Evolutionary conservation across 2,797 vertebrate species (phyloP).

Genomic region (Fundulus diaphanus): DNA sequence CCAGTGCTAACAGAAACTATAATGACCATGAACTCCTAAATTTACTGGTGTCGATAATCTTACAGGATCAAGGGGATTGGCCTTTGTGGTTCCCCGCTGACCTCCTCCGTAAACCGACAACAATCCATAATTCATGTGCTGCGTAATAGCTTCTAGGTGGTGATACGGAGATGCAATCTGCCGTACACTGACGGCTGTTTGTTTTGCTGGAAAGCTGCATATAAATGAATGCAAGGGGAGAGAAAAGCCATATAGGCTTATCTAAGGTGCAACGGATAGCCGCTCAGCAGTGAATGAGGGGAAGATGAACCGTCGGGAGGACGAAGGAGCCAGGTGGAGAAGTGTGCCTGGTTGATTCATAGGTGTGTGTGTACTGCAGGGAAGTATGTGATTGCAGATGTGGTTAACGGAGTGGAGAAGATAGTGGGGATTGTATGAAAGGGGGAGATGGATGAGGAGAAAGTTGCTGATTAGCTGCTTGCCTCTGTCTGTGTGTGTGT

Average conservation of each 20-base stretch:
- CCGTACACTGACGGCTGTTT: slow-evolving; percentile 59
- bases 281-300: slow-evolving; percentile 39
- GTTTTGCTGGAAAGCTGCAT: slow-evolving; percentile 66
- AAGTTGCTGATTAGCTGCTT: slow-evolving; percentile 44
- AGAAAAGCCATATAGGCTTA: slow-evolving; percentile 54
- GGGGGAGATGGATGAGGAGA: slow-evolving; percentile 38
- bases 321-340: slow-evolving; percentile 46
- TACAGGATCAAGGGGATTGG: slow-evolving; percentile 34
- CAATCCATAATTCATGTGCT: slow-evolving; percentile 72
- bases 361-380: slow-evolving; percentile 29
- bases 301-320: slow-evolving; percentile 50
- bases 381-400: slow-evolving; percentile 34
- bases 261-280: slow-evolving; percentile 50
- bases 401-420: slow-evolving; percentile 45
- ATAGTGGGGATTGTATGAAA: slow-evolving; percentile 13
- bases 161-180: slow-evolving; percentile 66
- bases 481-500: slow-evolving; percentile 7
- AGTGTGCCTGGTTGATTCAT: slow-evolving; percentile 48
- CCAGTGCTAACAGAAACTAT: slow-evolving; percentile 33
- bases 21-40: slow-evolving; percentile 43
- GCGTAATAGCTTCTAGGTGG: slow-evolving; percentile 52
- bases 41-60: slow-evolving; percentile 49
- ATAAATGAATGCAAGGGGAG: slow-evolving; percentile 59
- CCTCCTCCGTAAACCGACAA: slow-evolving; percentile 41
- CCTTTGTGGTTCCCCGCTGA: slow-evolving; percentile 50